Percentiles rank a stretch among this genome's conserved stretches.
Evolutionary conservation across 2,113 vertebrate genomes (phyloP).

Genomic region (Suricata suricatta): DNA sequence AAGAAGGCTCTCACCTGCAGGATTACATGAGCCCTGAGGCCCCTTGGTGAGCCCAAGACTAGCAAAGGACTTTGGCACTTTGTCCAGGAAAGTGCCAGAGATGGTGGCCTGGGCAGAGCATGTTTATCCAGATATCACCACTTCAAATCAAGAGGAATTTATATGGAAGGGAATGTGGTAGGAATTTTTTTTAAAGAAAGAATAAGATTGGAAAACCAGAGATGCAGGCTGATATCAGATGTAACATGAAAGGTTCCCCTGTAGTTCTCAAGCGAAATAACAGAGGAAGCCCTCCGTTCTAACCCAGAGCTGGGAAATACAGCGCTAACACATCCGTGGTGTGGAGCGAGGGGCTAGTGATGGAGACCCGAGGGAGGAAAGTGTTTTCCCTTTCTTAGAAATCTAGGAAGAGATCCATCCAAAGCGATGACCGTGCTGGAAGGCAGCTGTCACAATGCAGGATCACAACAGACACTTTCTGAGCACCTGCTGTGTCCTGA

Average conservation of each 20-base stretch:
- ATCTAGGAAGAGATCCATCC: neutral
- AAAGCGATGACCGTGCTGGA: neutral
- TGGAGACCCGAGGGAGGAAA: too few relatives aligned
- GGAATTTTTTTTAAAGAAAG: neutral
- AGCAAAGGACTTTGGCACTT: fast-evolving
- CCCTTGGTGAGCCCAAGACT: neutral
- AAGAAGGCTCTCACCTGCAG: neutral
- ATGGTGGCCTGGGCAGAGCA: neutral
- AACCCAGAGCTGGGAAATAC: too few relatives aligned
- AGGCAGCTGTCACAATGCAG: neutral
- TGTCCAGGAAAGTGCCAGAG: neutral
- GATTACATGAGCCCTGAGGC: neutral
- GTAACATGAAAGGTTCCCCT: neutral
- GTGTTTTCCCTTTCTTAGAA: neutral
- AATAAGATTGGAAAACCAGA: neutral
- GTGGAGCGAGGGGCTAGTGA: fast-evolving
- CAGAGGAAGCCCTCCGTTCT: neutral
- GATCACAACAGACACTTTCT: neutral
- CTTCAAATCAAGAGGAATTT: neutral
- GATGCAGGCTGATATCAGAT: neutral
- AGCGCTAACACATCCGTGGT: fast-evolving
- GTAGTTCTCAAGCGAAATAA: neutral
- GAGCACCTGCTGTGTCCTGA: neutral
- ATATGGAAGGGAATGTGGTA: neutral
- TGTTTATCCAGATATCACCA: neutral